These are phyloP conservation scores for Drosophila multiciliata DNA, from an alignment of 2,888 invertebrate genomes.

Conservation along the genomic window DNA sequence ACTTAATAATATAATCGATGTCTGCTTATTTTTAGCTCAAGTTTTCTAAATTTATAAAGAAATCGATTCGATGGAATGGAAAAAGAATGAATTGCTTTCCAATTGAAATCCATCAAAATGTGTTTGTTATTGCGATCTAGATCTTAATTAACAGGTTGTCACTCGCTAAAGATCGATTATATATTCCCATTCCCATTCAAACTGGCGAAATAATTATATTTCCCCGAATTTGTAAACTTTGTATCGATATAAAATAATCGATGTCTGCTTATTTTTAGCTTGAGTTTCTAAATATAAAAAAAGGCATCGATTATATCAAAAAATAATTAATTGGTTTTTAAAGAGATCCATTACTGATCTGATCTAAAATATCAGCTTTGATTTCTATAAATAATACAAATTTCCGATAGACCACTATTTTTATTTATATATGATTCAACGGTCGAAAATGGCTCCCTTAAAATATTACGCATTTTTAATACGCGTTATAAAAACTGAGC, in stretches of 20 bases:
- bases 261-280: conserved; percentile 23
- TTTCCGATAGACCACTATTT: neutral
- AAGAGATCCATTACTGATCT: neutral
- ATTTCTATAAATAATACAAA: neutral
- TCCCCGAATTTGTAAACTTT: conserved; percentile 9
- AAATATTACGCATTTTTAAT: neutral
- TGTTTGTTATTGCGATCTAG: neutral
- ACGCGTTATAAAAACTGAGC: neutral
- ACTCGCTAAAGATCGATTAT: neutral
- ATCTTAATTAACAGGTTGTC: neutral
- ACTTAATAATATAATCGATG: conserved; percentile 24
- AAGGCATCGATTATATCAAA: conserved; percentile 12
- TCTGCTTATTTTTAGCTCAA: conserved; percentile 21
- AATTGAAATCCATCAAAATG: conserved; percentile 3
- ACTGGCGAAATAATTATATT: neutral
- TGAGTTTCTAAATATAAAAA: conserved; percentile 20
- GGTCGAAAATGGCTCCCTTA: neutral
- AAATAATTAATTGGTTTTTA: conserved; percentile 1
- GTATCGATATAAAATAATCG: conserved; percentile 19
- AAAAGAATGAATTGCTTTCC: neutral
- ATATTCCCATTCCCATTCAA: neutral
- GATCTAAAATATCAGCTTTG: too few relatives aligned
- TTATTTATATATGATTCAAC: neutral
- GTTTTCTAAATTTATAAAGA: conserved; percentile 24
- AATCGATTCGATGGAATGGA: conserved; percentile 16